Conservation (phyloP, 2,113 vertebrate species). For the Petroica traversi region DNA sequence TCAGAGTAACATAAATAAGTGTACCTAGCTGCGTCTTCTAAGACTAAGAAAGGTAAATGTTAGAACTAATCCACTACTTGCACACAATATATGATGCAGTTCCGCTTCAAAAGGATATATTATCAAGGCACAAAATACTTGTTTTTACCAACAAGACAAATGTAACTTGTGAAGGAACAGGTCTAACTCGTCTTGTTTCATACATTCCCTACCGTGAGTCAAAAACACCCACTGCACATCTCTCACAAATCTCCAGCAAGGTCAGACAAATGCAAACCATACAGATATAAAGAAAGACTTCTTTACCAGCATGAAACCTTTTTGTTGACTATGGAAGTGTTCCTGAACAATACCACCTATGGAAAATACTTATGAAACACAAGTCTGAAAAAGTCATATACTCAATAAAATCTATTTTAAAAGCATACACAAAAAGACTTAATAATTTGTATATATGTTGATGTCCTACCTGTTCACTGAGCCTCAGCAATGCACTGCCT, state of each 20-base stretch:
- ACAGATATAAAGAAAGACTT: neutral
- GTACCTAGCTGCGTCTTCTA: neutral
- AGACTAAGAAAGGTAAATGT: neutral
- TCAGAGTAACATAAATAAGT: neutral
- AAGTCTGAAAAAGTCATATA: neutral
- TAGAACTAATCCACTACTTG: neutral
- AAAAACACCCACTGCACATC: neutral
- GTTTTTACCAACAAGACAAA: neutral
- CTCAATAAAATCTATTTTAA: neutral
- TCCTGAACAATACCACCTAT: neutral
- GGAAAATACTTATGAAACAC: neutral
- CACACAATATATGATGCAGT: neutral
- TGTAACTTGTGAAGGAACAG: neutral
- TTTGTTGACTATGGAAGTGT: neutral
- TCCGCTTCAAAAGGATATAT: neutral
- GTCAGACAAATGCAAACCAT: neutral
- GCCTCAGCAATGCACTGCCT: neutral
- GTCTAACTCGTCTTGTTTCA: neutral
- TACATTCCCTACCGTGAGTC: neutral
- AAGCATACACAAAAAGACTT: neutral
- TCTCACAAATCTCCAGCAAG: neutral
- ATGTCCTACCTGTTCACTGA: neutral
- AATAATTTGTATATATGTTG: neutral
- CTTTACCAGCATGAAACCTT: neutral
- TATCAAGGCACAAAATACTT: neutral